These are phyloP conservation scores for Pogoniulus pusillus DNA, from an alignment of 2,797 vertebrate species.

Conservation along the genomic window DNA sequence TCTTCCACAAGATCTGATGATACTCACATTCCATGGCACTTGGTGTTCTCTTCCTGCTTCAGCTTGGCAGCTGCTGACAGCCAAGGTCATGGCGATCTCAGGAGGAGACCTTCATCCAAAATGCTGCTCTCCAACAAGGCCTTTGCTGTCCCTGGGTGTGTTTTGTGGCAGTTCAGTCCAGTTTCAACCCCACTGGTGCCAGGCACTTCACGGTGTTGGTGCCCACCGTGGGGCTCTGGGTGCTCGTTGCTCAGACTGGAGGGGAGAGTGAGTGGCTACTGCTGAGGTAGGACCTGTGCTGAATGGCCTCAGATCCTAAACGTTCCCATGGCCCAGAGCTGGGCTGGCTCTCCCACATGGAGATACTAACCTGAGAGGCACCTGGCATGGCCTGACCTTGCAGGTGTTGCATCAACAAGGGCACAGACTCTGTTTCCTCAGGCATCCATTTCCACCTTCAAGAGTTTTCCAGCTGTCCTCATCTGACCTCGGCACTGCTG, in stretches of 20 bases:
- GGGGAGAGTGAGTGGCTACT: too few relatives aligned
- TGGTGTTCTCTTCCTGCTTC: not conserved
- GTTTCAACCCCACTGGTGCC: not conserved
- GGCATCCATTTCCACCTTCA: too few relatives aligned
- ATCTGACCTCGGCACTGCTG: too few relatives aligned
- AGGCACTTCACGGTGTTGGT: rapidly evolving
- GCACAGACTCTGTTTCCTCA: too few relatives aligned
- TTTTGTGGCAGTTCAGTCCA: not conserved
- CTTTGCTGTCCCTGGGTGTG: too few relatives aligned
- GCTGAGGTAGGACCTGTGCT: too few relatives aligned
- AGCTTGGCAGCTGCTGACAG: not conserved
- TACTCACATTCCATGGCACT: rapidly evolving
- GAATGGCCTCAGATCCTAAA: too few relatives aligned
- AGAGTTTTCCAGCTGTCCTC: too few relatives aligned
- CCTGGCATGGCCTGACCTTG: not conserved
- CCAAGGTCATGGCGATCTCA: not conserved
- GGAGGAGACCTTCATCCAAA: not conserved
- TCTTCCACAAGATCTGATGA: not conserved
- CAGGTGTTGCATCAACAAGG: not conserved
- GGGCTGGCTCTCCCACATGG: not conserved
- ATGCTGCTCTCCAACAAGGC: rapidly evolving
- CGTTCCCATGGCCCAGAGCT: too few relatives aligned
- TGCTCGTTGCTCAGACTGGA: too few relatives aligned
- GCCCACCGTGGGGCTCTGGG: not conserved
- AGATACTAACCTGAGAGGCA: not conserved